Base-by-base conservation (phyloP, 2,113 vertebrate genomes). In the Caranx ignobilis region DNA sequence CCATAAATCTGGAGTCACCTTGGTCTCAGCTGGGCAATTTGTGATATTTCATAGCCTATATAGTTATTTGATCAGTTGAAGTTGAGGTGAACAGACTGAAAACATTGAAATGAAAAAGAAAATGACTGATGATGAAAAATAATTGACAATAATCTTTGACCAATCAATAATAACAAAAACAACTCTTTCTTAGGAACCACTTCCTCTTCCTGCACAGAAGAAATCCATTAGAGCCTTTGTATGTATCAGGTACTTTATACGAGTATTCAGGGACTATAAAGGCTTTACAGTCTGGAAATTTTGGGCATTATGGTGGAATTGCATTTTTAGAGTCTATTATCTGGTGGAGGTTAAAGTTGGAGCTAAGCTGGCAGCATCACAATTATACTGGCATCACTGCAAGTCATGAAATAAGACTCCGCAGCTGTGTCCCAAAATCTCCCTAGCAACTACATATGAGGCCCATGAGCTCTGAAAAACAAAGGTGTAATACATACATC, bases 341-440 rank as follows among this genome's bases (percentile, higher is more conserved):
- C 11, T 73, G 73, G 48, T 66, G 70, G 73, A 82, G 64, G 59
- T 71, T 43, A 48, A 69, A 84, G 54, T 68, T 6, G 37, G 54
- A 83, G 76, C 86, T 47, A 55, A 77, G 57, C 81, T 78, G 86
- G 71, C 84, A 79, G 82, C 64, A 75, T 62, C 81, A 72, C 68
- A 81, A 87, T 84, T 63, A 75, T 59, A 81, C 82, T 87, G 88
- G 78, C 84, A 86, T 83, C 77, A 71, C 61, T 43, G 64, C 75
- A 56, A 80, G 87, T 80, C 80, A 78, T 82, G 75, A 84, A 82
- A 57, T 73, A 70, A 86, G 76, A 48, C 52, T 67, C 35, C 85
- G 75, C 90, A 87, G 83, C 81, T 86, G 85, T 1, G 67, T 63
- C 80, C 86, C 71, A 84, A 91, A 91, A 81, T 86, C 81, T 91